phyloP scores from a whole-genome alignment of 2,113 vertebrate genomes.

The Tragulus kanchil region DNA sequence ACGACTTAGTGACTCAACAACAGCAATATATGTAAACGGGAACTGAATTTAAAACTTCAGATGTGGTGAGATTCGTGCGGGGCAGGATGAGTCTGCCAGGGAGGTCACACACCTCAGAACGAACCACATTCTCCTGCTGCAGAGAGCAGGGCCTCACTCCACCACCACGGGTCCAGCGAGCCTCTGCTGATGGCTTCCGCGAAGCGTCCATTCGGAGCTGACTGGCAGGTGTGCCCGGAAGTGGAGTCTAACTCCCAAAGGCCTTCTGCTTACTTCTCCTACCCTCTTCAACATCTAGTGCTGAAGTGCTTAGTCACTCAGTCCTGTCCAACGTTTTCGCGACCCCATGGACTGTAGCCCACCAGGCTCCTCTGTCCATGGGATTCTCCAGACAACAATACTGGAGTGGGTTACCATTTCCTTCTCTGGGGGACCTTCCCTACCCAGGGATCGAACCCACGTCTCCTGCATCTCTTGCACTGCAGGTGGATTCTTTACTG shows the following conservation, averaged over 20 bases:
- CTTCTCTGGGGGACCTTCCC: no score
- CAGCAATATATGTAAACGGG: background rate
- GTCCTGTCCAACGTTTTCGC: no score
- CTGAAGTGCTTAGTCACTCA: no score
- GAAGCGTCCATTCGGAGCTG: background rate
- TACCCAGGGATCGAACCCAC: no score
- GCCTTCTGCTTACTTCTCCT: background rate
- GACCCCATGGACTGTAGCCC: no score
- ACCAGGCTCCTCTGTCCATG: no score
- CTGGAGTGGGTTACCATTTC: no score
- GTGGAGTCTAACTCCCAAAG: background rate
- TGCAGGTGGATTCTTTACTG: no score
- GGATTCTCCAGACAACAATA: no score
- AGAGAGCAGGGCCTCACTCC: background rate
- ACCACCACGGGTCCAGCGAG: fast-evolving
- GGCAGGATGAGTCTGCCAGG: fast-evolving
- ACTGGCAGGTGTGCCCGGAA: background rate
- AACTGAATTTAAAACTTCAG: background rate
- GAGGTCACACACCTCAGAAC: fast-evolving
- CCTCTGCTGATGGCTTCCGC: no score
- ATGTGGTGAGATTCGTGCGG: background rate
- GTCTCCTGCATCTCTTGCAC: no score
- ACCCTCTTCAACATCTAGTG: background rate
- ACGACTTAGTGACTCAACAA: no score
- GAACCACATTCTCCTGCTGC: background rate